Evolutionary conservation across 2,113 vertebrate species (phyloP).

Genomic region (Myiopsitta monachus): DNA sequence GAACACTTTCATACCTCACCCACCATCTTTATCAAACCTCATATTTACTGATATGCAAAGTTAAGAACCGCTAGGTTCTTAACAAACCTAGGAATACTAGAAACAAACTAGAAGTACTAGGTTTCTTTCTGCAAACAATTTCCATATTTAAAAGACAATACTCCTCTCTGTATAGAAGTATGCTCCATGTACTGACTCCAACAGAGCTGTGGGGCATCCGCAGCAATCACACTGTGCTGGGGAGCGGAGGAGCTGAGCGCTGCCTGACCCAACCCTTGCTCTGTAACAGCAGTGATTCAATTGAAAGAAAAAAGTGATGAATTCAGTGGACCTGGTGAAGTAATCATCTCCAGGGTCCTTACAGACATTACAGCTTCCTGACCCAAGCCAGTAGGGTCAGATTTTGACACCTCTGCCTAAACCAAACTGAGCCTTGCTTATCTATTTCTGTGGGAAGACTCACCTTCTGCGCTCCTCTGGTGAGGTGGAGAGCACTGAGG

Average conservation of each 20-base stretch:
- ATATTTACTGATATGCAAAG: not conserved
- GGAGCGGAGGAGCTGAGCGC: not conserved
- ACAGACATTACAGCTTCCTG: not conserved
- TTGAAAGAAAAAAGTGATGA: not conserved
- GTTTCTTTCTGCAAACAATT: not conserved
- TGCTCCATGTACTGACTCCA: not conserved
- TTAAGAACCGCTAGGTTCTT: not conserved
- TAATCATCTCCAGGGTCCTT: not conserved
- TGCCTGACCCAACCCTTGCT: not conserved
- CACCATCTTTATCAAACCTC: not conserved
- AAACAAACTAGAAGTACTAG: not conserved
- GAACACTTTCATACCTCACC: not conserved
- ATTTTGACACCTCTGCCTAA: not conserved
- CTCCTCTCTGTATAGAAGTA: not conserved
- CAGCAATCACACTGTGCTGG: accelerated
- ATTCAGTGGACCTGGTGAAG: not conserved
- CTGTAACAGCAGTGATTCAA: not conserved
- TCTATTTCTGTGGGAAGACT: not conserved
- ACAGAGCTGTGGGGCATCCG: not conserved
- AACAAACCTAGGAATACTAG: not conserved
- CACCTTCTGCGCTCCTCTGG: not conserved
- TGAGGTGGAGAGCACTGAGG: not conserved
- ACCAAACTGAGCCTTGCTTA: not conserved
- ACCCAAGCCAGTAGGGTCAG: not conserved
- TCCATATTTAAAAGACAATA: not conserved